Evolutionary conservation across 2,113 vertebrate genomes (phyloP), one percentile per base, ranked within the genome.

Genomic region (Butorides virescens): DNA sequence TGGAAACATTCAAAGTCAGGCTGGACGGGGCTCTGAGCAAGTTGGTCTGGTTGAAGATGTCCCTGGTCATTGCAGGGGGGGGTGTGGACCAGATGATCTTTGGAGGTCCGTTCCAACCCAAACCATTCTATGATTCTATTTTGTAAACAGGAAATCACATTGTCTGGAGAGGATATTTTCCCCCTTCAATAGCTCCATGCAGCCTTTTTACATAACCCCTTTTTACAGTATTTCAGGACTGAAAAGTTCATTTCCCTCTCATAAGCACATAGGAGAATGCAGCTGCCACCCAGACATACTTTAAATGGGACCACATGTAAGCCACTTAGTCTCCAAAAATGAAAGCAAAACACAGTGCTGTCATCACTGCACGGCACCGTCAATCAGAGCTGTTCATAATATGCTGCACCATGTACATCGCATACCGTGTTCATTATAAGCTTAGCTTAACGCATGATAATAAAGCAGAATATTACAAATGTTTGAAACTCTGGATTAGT

Each of bases 271-370:
- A 81, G 86, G 75, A 94, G 94, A 93, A 94, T 8, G 91, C 96
- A 97, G 96, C 97, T 97, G 96, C 92, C 95, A 96, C 90, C 93
- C 95, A 97, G 95, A 97, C 96, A 75, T 94, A 74, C 84, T 83
- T 77, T 92, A 93, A 97, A 95, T 75, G 70, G 92, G 95, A 96
- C 97, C 96, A 98, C 96, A 97, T 98, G 96, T 92, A 96, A 95
- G 94, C 76, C 94, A 95, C 96, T 97, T 97, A 85, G 92, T 88
- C 92, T 97, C 93, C 91, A 97, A 95, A 96, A 97, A 94, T 97
- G 96, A 97, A 98, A 98, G 95, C 90, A 97, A 97, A 97, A 96
- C 94, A 97, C 79, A 50, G 95, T 7, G 92, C 96, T 97, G 96
- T 97, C 97, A 97, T 97, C 96, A 86, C 97, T 88, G 95, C 95